These are phyloP conservation scores for Halcyon chelicuti DNA, from an alignment of 2,797 vertebrate genomes.

Conservation along the genomic window DNA sequence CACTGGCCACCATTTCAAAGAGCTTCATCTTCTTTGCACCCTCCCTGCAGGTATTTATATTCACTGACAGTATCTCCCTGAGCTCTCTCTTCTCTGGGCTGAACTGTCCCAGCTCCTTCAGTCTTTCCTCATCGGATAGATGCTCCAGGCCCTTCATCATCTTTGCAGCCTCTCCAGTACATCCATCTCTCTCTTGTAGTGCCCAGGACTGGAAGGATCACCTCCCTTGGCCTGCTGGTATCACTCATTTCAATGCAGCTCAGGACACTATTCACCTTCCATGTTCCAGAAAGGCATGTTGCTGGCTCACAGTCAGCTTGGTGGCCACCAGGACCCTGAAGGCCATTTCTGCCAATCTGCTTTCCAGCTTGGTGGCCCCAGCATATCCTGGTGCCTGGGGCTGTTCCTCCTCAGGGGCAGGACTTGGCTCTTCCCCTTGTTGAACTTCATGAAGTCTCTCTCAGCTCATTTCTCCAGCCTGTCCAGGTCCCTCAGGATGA, in stretches of 20 bases:
- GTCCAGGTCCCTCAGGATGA: not conserved
- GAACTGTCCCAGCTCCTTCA: not conserved
- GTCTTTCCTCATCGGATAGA: not conserved
- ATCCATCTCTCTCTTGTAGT: not conserved
- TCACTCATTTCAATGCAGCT: not conserved
- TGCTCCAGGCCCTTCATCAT: not conserved
- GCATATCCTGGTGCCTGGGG: not conserved
- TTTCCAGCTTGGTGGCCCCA: not conserved
- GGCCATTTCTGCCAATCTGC: not conserved
- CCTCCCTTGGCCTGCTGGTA: not conserved
- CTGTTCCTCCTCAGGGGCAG: not conserved
- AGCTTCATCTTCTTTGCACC: not conserved
- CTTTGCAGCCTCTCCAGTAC: not conserved
- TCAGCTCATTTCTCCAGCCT: not conserved
- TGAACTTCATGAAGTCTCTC: not conserved
- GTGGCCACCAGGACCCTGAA: not conserved
- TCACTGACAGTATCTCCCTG: not conserved
- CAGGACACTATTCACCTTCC: not conserved
- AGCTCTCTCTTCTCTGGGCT: not conserved
- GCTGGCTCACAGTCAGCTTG: not conserved
- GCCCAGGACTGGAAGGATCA: not conserved
- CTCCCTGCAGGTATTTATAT: not conserved
- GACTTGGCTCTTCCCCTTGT: not conserved
- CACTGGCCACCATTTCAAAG: not conserved
- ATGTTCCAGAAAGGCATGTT: fast-evolving